Percentiles rank a stretch among this genome's conserved stretches.
Evolutionary conservation across 1,140 invertebrate genomes (phyloP).

Genomic region (Listronotus bonariensis): DNA sequence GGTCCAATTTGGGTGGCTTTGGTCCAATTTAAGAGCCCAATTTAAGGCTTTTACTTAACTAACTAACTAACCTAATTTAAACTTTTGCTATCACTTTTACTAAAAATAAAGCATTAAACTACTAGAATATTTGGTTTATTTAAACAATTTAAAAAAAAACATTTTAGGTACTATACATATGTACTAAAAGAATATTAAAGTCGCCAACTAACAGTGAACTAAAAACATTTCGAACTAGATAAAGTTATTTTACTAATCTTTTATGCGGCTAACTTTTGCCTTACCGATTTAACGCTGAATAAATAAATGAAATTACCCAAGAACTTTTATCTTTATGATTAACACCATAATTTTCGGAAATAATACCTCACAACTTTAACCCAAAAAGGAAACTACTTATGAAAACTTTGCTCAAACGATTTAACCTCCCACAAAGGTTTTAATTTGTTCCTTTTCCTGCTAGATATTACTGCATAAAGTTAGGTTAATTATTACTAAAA

Average conservation of each 20-base stretch:
- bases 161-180: too few relatives aligned
- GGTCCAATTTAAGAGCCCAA: too few relatives aligned
- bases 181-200: too few relatives aligned
- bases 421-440: conserved; percentile 18
- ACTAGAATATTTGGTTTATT: too few relatives aligned
- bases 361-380: conserved; percentile 31
- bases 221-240: conserved; percentile 7
- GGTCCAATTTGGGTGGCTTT: too few relatives aligned
- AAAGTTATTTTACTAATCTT: conserved; percentile 13
- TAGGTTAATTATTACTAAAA: not conserved
- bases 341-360: conserved; percentile 32
- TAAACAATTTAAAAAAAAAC: too few relatives aligned
- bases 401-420: conserved; percentile 21
- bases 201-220: too few relatives aligned
- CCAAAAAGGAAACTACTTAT: conserved; percentile 28
- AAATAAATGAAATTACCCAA: conserved; percentile 28
- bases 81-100: too few relatives aligned
- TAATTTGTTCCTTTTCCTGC: conserved; percentile 5
- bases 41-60: too few relatives aligned
- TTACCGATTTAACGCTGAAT: conserved; percentile 23
- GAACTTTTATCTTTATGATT: conserved; percentile 31
- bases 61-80: too few relatives aligned
- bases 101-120: too few relatives aligned
- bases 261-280: conserved; percentile 19
- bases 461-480: conserved; percentile 1